A percentile compares a stretch with the other conserved stretches of the same genome.
phyloP scores from a whole-genome alignment of 1,140 invertebrate genomes.

The Drosophila miranda region DNA sequence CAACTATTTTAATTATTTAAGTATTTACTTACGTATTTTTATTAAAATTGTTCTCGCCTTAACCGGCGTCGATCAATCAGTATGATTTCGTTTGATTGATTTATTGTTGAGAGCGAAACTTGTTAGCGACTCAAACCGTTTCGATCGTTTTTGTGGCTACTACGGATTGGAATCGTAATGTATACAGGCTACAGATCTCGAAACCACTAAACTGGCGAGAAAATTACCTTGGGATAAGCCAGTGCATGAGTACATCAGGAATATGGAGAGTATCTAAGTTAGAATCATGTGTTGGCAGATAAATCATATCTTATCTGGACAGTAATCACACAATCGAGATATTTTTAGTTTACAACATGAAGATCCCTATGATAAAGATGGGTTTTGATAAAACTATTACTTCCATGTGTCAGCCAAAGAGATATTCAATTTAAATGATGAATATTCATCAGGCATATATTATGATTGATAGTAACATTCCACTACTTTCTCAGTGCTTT shows the following conservation, averaged over 20 bases:
- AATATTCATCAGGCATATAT: not conserved
- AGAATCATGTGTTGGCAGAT: not conserved
- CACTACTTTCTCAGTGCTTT: not conserved
- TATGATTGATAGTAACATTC: slow-evolving; percentile 11
- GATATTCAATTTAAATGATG: slow-evolving; percentile 18
- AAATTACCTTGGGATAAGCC: too few species aligned
- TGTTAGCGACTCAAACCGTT: slow-evolving; percentile 24
- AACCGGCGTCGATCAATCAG: slow-evolving; percentile 29
- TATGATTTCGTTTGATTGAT: slow-evolving; percentile 36
- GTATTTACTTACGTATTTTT: slow-evolving; percentile 41
- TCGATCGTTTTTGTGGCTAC: not conserved
- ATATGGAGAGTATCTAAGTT: not conserved
- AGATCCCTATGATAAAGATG: slow-evolving; percentile 31
- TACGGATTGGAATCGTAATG: too few species aligned
- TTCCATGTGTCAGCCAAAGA: not conserved
- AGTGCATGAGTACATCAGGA: not conserved
- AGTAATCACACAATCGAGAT: not conserved
- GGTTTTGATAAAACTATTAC: slow-evolving; percentile 1
- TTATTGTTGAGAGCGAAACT: slow-evolving; percentile 23
- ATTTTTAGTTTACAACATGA: slow-evolving; percentile 20
- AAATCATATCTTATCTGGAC: slow-evolving; percentile 21
- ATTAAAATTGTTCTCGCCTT: slow-evolving; percentile 37
- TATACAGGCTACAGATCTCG: too few species aligned
- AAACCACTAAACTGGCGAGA: too few species aligned
- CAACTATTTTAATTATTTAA: slow-evolving; percentile 41